Evolutionary conservation across 2,888 invertebrate species (phyloP).

Genomic region (Dryomyza anilis): DNA sequence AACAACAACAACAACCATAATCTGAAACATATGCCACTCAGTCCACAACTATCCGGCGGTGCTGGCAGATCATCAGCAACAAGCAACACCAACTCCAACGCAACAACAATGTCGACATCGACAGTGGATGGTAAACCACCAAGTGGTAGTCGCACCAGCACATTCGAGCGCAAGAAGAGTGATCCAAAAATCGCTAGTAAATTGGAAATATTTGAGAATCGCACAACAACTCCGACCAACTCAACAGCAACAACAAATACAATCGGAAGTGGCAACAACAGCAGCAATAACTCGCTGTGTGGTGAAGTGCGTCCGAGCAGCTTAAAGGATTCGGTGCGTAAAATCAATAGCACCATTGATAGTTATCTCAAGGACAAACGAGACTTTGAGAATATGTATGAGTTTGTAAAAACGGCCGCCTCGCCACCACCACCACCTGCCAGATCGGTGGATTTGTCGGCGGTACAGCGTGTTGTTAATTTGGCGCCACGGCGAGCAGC

Average conservation of each 20-base stretch:
- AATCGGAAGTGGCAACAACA: not conserved
- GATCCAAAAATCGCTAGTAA: conserved; percentile 55
- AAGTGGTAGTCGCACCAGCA: conserved; percentile 52
- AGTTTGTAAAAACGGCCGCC: conserved; percentile 50
- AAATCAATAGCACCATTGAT: conserved; percentile 60
- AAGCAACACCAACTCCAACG: too few species aligned
- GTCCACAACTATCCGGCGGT: conserved; percentile 28
- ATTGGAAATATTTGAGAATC: conserved; percentile 56
- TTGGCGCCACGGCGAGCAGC: conserved; percentile 39
- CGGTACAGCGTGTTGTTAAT: conserved; percentile 44
- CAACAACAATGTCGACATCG: too few species aligned
- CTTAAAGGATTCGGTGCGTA: conserved; percentile 60
- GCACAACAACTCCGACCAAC: conserved; percentile 14
- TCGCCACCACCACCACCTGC: conserved; percentile 54
- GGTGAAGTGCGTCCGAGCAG: conserved; percentile 50
- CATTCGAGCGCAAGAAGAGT: conserved; percentile 53
- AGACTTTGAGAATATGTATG: conserved; percentile 58
- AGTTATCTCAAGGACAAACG: conserved; percentile 61
- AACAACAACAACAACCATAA: not conserved
- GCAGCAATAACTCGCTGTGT: not conserved
- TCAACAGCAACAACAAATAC: too few species aligned
- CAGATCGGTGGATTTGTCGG: conserved; percentile 45
- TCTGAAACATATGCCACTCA: conserved; percentile 4
- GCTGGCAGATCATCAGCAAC: conserved; percentile 25
- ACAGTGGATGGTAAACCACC: conserved; percentile 38